Evolutionary conservation across 1,140 invertebrate species (phyloP).

Genomic region (Holotrichia oblita): DNA sequence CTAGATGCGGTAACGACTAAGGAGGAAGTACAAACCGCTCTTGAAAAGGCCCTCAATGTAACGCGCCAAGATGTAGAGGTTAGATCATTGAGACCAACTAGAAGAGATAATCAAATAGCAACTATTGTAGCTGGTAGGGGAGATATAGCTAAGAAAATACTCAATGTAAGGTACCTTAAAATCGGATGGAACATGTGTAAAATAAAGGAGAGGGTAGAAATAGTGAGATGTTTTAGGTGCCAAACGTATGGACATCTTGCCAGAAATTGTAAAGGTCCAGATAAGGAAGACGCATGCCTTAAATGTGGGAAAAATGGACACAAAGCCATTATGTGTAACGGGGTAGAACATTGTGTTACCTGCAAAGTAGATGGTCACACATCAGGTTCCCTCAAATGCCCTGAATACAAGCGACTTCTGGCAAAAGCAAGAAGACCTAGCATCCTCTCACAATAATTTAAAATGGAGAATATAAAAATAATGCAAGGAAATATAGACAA

Average conservation of each 20-base stretch:
- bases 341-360: neutral
- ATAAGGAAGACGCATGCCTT: neutral
- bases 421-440: neutral
- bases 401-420: neutral
- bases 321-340: neutral
- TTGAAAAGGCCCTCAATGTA: neutral
- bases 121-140: neutral
- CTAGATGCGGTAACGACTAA: neutral
- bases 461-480: neutral
- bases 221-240: constrained; percentile 8
- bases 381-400: neutral
- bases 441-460: neutral
- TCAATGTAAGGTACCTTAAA: neutral
- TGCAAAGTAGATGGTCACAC: neutral
- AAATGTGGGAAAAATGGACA: constrained; percentile 24
- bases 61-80: neutral
- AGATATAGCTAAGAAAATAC: neutral
- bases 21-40: neutral
- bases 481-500: neutral
- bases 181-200: neutral
- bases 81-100: neutral
- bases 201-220: constrained; percentile 9
- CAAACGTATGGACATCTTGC: neutral
- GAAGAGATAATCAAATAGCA: neutral
- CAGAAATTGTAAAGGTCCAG: neutral